A percentile compares a stretch with the other conserved stretches of the same genome.
phyloP scores from a whole-genome alignment of 2,113 vertebrate genomes.

The Xyliphius kryptos region DNA sequence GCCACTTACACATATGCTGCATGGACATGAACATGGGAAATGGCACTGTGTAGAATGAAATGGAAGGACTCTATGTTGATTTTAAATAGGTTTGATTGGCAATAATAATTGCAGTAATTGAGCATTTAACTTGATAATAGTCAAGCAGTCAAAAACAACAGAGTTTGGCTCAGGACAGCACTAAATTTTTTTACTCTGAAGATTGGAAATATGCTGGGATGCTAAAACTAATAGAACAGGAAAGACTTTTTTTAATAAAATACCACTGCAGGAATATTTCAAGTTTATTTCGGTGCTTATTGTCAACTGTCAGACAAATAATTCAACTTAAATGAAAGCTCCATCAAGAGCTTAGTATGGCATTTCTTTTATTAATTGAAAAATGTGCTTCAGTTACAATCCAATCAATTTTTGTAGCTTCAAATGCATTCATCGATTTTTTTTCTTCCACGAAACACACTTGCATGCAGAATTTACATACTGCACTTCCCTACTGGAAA shows the following conservation, averaged over 20 bases:
- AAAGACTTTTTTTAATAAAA: not conserved
- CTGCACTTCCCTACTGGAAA: not conserved
- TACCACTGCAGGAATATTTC: not conserved
- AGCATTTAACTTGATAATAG: not conserved
- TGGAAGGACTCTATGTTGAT: constrained; percentile 8
- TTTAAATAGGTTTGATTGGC: constrained; percentile 11
- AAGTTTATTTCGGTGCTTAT: not conserved
- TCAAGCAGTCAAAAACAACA: not conserved
- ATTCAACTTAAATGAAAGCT: constrained; percentile 2
- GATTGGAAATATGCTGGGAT: not conserved
- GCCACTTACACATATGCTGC: constrained; percentile 9
- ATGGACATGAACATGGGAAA: constrained; percentile 24
- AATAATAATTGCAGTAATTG: too few species aligned
- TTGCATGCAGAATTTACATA: too few species aligned
- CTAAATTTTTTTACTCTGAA: not conserved
- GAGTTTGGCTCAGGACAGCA: not conserved
- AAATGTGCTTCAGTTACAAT: not conserved
- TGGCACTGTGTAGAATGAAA: not conserved
- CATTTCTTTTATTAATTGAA: not conserved
- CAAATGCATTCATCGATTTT: not conserved
- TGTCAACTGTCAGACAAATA: not conserved
- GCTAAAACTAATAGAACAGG: not conserved
- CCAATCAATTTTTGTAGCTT: constrained; percentile 3
- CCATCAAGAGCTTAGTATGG: not conserved
- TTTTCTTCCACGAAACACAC: too few species aligned